Conservation (phyloP, 2,113 vertebrate species). For the Hemiscyllium ocellatum region DNA sequence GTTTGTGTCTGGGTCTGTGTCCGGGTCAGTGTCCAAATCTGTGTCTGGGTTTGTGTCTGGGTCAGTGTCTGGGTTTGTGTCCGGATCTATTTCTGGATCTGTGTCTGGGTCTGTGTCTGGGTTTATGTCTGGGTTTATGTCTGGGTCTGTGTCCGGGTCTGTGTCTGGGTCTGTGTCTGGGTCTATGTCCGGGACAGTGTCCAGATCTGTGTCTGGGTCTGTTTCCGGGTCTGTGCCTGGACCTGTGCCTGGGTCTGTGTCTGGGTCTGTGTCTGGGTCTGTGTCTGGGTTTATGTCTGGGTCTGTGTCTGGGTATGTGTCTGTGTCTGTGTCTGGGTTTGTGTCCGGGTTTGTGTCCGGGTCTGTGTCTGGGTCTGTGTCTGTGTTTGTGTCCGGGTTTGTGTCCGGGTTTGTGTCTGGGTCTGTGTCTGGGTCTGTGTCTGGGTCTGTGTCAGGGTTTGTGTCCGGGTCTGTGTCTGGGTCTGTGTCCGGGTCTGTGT, state of each 20-base stretch:
- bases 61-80: too few species aligned
- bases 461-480: not conserved
- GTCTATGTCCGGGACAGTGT: too few species aligned
- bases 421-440: not conserved
- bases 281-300: not conserved
- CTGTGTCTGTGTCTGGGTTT: not conserved
- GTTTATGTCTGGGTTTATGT: too few species aligned
- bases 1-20: not conserved
- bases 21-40: not conserved
- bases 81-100: too few species aligned
- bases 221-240: too few species aligned
- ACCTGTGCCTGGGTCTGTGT: too few species aligned
- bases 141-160: too few species aligned
- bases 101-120: too few species aligned
- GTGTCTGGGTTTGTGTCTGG: slow-evolving; percentile 5
- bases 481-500: slow-evolving; percentile 18
- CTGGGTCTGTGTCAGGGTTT: not conserved
- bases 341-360: not conserved
- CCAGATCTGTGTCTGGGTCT: too few species aligned
- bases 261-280: not conserved
- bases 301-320: slow-evolving; percentile 6
- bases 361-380: not conserved
- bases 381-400: too few species aligned
- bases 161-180: too few species aligned
- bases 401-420: too few species aligned